A percentile compares a stretch with the other conserved stretches of the same genome.
Evolutionary conservation across 1,140 invertebrate genomes (phyloP).

Genomic region (Diachasmimorpha longicaudata): DNA sequence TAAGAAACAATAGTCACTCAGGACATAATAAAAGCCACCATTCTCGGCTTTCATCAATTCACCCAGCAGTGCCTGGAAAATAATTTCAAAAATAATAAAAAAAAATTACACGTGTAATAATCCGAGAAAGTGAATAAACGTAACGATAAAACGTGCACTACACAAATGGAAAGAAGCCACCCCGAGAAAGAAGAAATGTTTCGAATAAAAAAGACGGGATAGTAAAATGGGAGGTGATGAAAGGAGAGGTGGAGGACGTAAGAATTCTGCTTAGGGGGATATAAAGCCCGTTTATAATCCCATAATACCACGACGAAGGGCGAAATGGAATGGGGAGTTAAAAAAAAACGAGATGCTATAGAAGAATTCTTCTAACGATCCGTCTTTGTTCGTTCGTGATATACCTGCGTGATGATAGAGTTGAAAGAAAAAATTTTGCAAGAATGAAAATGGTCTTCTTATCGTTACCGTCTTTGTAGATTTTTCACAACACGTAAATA

Average conservation of each 20-base stretch:
- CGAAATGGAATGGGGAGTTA: not conserved
- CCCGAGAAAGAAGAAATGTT: not conserved
- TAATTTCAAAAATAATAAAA: not conserved
- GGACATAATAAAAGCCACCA: no score
- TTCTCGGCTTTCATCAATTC: not conserved
- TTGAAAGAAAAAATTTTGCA: not conserved
- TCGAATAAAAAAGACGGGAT: conserved; percentile 6
- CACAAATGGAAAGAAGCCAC: not conserved
- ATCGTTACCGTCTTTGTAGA: not conserved
- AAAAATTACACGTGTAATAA: conserved; percentile 7
- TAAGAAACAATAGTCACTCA: no score
- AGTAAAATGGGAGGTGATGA: conserved; percentile 7
- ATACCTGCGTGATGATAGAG: conserved; percentile 9
- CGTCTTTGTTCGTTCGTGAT: conserved; percentile 16
- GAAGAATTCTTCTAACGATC: conserved; percentile 22
- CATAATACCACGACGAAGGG: conserved; percentile 12
- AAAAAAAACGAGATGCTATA: conserved; percentile 1
- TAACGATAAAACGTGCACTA: not conserved
- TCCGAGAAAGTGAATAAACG: not conserved
- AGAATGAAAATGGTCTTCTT: conserved; percentile 1
- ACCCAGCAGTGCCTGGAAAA: not conserved
- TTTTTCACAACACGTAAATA: not conserved
- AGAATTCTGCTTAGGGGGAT: not conserved
- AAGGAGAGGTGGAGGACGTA: not conserved
- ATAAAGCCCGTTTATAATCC: conserved; percentile 24